Percentiles rank a stretch among this genome's conserved stretches.
Evolutionary conservation across 2,113 vertebrate species (phyloP).

Genomic region (Glaucidium brasilianum): DNA sequence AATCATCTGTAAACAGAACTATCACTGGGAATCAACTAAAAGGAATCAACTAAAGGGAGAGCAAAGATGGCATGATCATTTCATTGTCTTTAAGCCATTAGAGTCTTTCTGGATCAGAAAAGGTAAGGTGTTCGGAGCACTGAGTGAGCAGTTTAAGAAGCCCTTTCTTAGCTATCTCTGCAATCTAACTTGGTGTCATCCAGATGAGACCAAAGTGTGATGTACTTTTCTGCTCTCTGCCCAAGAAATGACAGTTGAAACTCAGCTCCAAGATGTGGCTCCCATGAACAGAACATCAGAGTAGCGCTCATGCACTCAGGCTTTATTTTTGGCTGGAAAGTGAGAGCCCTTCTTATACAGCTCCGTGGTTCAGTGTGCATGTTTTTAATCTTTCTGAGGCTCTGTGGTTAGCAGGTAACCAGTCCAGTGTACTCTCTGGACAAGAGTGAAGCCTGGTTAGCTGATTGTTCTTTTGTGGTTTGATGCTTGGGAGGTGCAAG

Average conservation of each 20-base stretch:
- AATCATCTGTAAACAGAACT: not conserved
- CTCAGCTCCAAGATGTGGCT: not conserved
- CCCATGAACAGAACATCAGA: not conserved
- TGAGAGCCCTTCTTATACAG: not conserved
- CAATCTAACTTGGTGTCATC: not conserved
- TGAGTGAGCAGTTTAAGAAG: not conserved
- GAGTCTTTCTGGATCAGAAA: not conserved
- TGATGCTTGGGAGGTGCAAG: not conserved
- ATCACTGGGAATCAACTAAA: not conserved
- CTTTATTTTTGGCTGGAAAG: not conserved
- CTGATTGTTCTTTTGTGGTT: not conserved
- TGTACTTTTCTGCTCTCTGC: not conserved
- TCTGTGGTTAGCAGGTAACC: not conserved
- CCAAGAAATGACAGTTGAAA: not conserved
- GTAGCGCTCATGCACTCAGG: not conserved
- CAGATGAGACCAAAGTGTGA: not conserved
- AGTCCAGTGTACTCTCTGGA: not conserved
- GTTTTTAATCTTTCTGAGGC: not conserved
- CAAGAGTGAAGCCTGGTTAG: not conserved
- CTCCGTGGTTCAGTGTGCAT: not conserved
- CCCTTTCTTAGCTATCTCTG: not conserved
- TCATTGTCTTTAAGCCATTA: not conserved
- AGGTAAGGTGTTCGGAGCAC: not conserved
- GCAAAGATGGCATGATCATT: not conserved
- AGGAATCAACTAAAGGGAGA: not conserved